Percentiles rank a stretch among this genome's conserved stretches.
These are phyloP conservation scores for Archocentrus centrarchus DNA, from an alignment of 2,113 vertebrate species.

Conservation along the genomic window DNA sequence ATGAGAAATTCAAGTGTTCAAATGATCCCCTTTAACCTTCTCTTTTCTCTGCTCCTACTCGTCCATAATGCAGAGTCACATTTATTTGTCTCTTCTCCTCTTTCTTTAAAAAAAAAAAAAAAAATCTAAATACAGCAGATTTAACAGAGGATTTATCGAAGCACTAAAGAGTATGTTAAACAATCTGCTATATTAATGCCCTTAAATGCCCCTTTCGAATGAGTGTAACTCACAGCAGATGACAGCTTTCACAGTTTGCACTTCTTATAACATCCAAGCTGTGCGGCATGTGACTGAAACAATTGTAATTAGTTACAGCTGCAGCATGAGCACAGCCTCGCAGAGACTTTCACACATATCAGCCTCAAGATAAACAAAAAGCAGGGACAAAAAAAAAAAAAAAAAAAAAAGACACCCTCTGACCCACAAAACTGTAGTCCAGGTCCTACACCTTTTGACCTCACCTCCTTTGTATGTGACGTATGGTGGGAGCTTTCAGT, in stretches of 20 bases:
- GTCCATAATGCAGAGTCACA: background rate
- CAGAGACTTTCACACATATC: constrained; percentile 15
- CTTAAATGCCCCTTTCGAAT: background rate
- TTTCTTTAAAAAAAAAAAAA: background rate
- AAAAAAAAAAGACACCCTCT: background rate
- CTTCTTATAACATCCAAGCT: background rate
- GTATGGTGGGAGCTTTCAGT: constrained; percentile 23
- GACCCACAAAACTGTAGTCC: constrained; percentile 52
- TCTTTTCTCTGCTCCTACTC: background rate
- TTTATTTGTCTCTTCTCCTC: background rate
- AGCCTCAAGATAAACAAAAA: background rate
- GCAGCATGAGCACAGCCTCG: background rate
- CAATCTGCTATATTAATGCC: background rate
- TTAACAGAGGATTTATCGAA: background rate
- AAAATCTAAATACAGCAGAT: background rate
- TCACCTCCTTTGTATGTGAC: background rate
- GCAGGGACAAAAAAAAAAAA: background rate
- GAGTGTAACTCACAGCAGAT: background rate
- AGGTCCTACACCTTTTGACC: constrained; percentile 48
- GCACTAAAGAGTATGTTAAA: background rate
- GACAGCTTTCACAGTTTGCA: background rate
- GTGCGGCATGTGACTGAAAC: constrained; percentile 20
- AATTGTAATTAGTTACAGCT: constrained; percentile 24
- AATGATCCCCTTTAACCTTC: background rate
- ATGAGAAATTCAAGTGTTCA: constrained; percentile 3